Conservation (phyloP, 1,140 invertebrate species). For the Lethocerus indicus region DNA sequence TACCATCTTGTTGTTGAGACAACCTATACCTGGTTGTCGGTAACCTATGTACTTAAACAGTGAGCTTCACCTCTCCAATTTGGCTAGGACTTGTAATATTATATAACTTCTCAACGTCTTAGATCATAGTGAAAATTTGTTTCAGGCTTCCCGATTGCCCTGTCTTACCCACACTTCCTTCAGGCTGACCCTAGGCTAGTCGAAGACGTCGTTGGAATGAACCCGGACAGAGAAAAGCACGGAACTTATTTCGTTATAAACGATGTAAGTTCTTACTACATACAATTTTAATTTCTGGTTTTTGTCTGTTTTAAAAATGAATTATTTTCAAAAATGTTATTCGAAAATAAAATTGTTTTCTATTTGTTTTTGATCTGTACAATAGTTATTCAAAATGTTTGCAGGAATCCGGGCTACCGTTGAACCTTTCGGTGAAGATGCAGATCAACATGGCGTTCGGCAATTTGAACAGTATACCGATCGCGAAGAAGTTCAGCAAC, state of each 20-base stretch:
- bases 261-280: slow-evolving; percentile 31
- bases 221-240: slow-evolving; percentile 46
- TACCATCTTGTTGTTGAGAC: too few species aligned
- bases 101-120: too few species aligned
- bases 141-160: slow-evolving; percentile 57
- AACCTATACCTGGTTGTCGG: too few species aligned
- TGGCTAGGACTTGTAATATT: too few species aligned
- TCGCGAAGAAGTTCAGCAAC: slow-evolving; percentile 41
- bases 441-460: slow-evolving; percentile 70
- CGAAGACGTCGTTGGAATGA: slow-evolving; percentile 47
- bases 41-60: too few species aligned
- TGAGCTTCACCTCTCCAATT: too few species aligned
- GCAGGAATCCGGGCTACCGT: slow-evolving; percentile 51
- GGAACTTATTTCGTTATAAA: slow-evolving; percentile 51
- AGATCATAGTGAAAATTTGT: slow-evolving; percentile 3
- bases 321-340: neutral
- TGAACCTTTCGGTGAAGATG: slow-evolving; percentile 52
- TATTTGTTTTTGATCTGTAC: neutral
- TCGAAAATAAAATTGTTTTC: neutral
- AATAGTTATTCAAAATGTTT: neutral
- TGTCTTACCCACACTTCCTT: slow-evolving; percentile 82
- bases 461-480: slow-evolving; percentile 39
- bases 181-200: slow-evolving; percentile 45
- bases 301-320: slow-evolving; percentile 1
- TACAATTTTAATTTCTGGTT: neutral